Base-by-base conservation (phyloP, 1,140 invertebrate genomes). In the Muscidifurax raptorellus region DNA sequence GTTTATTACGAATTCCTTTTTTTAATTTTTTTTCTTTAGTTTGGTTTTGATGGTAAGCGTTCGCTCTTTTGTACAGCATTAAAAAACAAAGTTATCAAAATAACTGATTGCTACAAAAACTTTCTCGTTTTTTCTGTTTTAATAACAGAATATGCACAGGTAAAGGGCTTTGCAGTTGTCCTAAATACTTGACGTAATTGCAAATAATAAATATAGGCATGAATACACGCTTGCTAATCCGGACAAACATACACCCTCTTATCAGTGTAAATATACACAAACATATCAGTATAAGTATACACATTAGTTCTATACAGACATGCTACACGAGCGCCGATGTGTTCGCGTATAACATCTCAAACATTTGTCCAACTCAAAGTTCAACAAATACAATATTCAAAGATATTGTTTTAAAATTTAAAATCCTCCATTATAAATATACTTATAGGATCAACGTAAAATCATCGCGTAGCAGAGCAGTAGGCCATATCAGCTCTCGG, bases 51-150 rank as follows among this genome's bases (percentile, higher is more conserved):
- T 7, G 52, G 52, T 59, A 59, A n/a, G 18, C 52, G 52, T n/a
- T 5, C 0, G 22, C 22, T 18, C 18, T 59, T 59, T 18, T 59
- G 18, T 52, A n/a, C 22, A 52, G n/a, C 18, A 18, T 22, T 59
- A 18, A n/a, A 59, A 22, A 32, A 59, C 67, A 72, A 22, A 84
- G 76, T 84, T 75, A 79, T 84, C 47, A 84, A 52, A 40, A 15
- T 79, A 66, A 74, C 76, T 79, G 79, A 84, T 72, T 84, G 47
- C 47, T 36, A 66, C 9, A 40, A 40, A 52, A 40, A 30, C 64
- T 66, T 69, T 6, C 18, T 6, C 28, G 1, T 30, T 28, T 69
- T 59, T 12, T 9, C 36, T 40, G 36, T 40, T 40, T 40, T 40
- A 40, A 40, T 47, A 47, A 10, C 13, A 15, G 12, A 47, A 15